A percentile compares a stretch with the other conserved stretches of the same genome.
Conservation (phyloP, 2,888 invertebrate genomes). For the Notodonta dromedarius region DNA sequence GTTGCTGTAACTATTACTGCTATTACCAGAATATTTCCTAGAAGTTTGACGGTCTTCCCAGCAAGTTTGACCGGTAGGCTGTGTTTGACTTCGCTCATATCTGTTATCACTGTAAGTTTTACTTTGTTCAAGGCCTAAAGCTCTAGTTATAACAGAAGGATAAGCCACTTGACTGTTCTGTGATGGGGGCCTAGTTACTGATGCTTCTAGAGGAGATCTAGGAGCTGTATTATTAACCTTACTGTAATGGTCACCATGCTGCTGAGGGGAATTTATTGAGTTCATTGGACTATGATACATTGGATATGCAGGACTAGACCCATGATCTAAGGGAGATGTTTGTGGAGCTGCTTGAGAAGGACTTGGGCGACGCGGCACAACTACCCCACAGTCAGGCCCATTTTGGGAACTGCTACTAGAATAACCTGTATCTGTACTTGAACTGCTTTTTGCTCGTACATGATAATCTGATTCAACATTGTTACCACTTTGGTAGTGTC, state of each 20-base stretch:
- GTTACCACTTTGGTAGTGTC: slow-evolving; percentile 86
- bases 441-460: slow-evolving; percentile 85
- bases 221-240: slow-evolving; percentile 84
- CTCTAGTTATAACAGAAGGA: slow-evolving; percentile 92
- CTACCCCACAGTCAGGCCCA: slow-evolving; percentile 87
- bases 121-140: slow-evolving; percentile 86
- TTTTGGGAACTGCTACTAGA: slow-evolving; percentile 86
- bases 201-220: slow-evolving; percentile 88
- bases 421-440: slow-evolving; percentile 86
- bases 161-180: slow-evolving; percentile 88
- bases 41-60: slow-evolving; percentile 83
- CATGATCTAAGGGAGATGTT: slow-evolving; percentile 89
- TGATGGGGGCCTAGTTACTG: slow-evolving; percentile 86
- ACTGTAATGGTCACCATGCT: slow-evolving; percentile 83
- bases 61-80: slow-evolving; percentile 79
- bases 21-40: slow-evolving; percentile 79
- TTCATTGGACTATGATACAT: slow-evolving; percentile 94
- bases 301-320: slow-evolving; percentile 91
- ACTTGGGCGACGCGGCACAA: slow-evolving; percentile 88
- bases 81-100: slow-evolving; percentile 80
- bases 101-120: slow-evolving; percentile 80
- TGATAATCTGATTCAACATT: slow-evolving; percentile 86
- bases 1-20: slow-evolving; percentile 71
- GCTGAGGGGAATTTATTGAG: slow-evolving; percentile 89
- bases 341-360: slow-evolving; percentile 88